Percentiles rank a stretch among this genome's conserved stretches.
Evolutionary conservation across 2,797 vertebrate species (phyloP).

Genomic region (Squalus acanthias): DNA sequence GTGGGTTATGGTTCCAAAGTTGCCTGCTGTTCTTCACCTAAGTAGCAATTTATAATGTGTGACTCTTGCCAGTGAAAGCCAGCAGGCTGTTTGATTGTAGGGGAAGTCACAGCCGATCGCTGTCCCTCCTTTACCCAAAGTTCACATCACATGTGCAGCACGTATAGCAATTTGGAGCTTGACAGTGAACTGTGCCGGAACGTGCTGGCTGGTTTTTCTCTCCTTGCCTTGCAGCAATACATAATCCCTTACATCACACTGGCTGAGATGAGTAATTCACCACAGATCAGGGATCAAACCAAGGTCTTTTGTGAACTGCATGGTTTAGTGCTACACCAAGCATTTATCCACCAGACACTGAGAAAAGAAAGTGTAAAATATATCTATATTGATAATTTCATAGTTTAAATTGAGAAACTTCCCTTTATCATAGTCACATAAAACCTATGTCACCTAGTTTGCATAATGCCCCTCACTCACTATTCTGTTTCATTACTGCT

Average conservation of each 20-base stretch:
- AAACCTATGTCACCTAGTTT: background rate
- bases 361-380: background rate
- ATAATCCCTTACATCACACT: background rate
- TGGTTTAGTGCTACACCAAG: background rate
- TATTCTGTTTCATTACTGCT: background rate
- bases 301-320: too few species aligned
- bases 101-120: background rate
- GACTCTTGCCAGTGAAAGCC: background rate
- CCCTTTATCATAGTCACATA: background rate
- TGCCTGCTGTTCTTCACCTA: background rate
- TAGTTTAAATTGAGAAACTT: background rate
- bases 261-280: background rate
- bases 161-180: background rate
- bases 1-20: too few species aligned
- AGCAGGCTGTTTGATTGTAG: background rate
- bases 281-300: background rate
- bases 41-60: background rate
- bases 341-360: background rate
- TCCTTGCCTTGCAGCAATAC: background rate
- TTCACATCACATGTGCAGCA: background rate
- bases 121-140: background rate
- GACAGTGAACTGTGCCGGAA: background rate
- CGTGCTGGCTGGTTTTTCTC: background rate
- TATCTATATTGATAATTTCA: background rate
- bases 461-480: background rate